Evolutionary conservation across 2,797 vertebrate genomes (phyloP).

Genomic region (Momotus momota): DNA sequence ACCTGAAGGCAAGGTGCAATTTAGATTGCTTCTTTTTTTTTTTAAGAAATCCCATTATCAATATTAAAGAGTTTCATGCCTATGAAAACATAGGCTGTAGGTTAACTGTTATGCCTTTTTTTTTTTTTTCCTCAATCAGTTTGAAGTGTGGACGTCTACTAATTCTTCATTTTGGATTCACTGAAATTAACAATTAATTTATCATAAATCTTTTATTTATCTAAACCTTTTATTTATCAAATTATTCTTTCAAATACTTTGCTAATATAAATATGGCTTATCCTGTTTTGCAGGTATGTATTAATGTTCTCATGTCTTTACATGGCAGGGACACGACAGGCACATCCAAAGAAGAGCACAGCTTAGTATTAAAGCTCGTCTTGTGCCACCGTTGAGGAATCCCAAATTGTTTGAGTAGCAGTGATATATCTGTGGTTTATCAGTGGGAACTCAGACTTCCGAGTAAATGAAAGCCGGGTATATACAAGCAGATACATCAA

Average conservation of each 20-base stretch:
- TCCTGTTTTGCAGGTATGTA: neutral
- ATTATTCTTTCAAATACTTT: neutral
- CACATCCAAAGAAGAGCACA: neutral
- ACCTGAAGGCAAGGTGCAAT: conserved; percentile 41
- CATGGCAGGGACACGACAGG: neutral
- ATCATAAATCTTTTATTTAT: neutral
- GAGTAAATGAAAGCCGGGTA: neutral
- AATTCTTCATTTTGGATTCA: neutral
- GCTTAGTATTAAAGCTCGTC: neutral
- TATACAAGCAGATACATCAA: neutral
- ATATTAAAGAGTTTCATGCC: neutral
- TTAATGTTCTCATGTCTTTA: neutral
- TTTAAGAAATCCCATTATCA: conserved; percentile 33
- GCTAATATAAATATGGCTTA: neutral
- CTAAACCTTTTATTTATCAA: neutral
- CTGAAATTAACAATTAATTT: neutral
- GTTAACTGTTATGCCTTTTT: neutral
- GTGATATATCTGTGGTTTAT: neutral
- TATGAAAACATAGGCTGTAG: neutral
- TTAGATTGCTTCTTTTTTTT: neutral
- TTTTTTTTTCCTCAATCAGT: neutral
- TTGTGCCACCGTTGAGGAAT: neutral
- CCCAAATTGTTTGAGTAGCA: neutral
- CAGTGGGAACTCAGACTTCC: neutral
- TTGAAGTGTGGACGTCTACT: neutral